Evolutionary conservation across 2,888 invertebrate species (phyloP), one percentile per base, ranked within the genome.

Genomic region (Troides aeacus): DNA sequence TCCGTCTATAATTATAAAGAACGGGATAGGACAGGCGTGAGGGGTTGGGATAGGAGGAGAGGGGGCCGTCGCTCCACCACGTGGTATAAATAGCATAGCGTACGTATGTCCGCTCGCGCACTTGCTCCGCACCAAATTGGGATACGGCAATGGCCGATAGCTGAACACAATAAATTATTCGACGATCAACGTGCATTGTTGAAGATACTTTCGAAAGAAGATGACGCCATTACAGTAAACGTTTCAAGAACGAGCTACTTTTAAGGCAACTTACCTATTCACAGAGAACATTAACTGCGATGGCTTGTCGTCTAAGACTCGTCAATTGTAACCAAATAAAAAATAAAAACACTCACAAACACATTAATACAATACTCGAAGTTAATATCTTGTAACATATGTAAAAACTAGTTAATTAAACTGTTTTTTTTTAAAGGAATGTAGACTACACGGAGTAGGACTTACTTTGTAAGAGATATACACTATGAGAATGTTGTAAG

Each of bases 71-170:
- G 74, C 24, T 57, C 77, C 74, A 84, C 86, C 87, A 87, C 87
- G 86, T 87, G 85, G 84, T 90, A 91, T 89, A 85, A 90, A 91
- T 91, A 91, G 90, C 57, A 57, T 81, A 82, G 85, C 86, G 78
- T 75, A 84, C 88, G 88, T 87, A 50, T 50, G 85, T 84, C 84
- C 79, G 74, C 75, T 76, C 74, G 79, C 82, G 81, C 80, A 81
- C 81, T 78, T 85, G 82, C 79, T 79, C 81, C 90, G 80, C 82
- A 83, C 91, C 91, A 88, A 90, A 91, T 91, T 76, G 88, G 91
- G 91, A 88, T 82, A 85, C 85, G 87, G 72, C 73, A 74, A 74
- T 75, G 75, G 72, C 74, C 75, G 77, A 77, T 74, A 75, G 72
- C 60, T 68, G 61, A 63, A 61, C 62, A 56, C 68, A 72, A 71